Conservation (phyloP, 2,888 invertebrate genomes). For the Tinea pellionella region DNA sequence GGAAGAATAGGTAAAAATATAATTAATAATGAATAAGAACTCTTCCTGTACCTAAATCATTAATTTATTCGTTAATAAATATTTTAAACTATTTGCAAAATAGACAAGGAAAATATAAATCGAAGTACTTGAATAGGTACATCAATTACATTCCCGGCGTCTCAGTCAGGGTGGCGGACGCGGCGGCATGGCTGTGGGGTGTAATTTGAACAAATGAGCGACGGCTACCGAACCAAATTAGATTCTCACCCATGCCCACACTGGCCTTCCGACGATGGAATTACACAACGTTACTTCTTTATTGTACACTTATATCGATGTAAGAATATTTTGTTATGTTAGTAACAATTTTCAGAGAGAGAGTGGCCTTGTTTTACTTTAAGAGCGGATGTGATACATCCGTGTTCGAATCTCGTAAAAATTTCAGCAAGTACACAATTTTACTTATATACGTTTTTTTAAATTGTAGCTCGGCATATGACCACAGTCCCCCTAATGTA, state of each 20-base stretch:
- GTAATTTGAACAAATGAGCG: conserved; percentile 76
- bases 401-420: no score
- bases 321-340: background rate
- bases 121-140: background rate
- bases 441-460: no score
- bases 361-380: no score
- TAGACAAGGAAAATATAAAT: background rate
- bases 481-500: no score
- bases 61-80: background rate
- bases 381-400: no score
- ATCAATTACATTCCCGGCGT: background rate
- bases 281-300: background rate
- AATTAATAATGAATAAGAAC: no score
- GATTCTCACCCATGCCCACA: conserved; percentile 54
- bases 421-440: no score
- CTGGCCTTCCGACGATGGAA: conserved; percentile 13
- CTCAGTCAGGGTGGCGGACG: background rate
- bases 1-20: no score
- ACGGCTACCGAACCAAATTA: conserved; percentile 74
- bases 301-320: background rate
- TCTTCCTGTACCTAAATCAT: no score
- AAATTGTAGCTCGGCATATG: no score
- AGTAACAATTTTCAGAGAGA: background rate
- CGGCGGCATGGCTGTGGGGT: conserved; percentile 23
- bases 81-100: background rate